phyloP scores from a whole-genome alignment of 2,888 invertebrate species.

The Bombylius major region DNA sequence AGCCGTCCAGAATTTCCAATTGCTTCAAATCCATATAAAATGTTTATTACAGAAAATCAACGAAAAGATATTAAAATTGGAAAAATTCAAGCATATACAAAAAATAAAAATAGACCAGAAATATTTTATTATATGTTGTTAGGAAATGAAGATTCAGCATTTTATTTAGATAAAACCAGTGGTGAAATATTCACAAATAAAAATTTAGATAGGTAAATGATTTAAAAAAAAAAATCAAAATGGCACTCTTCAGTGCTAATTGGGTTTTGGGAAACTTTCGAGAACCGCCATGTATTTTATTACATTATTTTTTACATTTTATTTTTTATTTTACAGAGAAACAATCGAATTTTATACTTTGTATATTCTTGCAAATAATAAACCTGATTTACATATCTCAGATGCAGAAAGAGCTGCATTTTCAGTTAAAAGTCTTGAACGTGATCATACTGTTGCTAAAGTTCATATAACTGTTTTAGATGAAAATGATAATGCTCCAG shows the following conservation, averaged over 20 bases:
- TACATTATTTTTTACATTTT: not conserved
- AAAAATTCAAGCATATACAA: slow-evolving; percentile 37
- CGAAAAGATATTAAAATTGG: slow-evolving; percentile 50
- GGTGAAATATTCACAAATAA: slow-evolving; percentile 69
- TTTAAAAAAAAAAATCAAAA: no score
- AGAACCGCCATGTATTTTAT: no score
- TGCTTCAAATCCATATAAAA: slow-evolving; percentile 49
- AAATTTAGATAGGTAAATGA: slow-evolving; percentile 56
- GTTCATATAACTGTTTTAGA: slow-evolving; percentile 63
- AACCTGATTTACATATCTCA: slow-evolving; percentile 56
- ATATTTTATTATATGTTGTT: slow-evolving; percentile 72
- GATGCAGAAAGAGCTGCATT: slow-evolving; percentile 38
- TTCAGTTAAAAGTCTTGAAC: slow-evolving; percentile 36
- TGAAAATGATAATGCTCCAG: slow-evolving; percentile 74
- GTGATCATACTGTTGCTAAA: slow-evolving; percentile 57
- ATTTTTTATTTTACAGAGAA: slow-evolving; percentile 43
- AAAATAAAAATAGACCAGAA: slow-evolving; percentile 62
- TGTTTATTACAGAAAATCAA: slow-evolving; percentile 60
- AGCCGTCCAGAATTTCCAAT: slow-evolving; percentile 65
- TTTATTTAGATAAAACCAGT: slow-evolving; percentile 65
- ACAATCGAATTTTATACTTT: slow-evolving; percentile 58
- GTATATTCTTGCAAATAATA: slow-evolving; percentile 71
- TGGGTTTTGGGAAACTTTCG: no score
- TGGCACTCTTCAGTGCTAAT: no score
- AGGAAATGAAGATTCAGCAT: slow-evolving; percentile 64